phyloP scores from a whole-genome alignment of 2,797 vertebrate species.

The Anableps anableps region DNA sequence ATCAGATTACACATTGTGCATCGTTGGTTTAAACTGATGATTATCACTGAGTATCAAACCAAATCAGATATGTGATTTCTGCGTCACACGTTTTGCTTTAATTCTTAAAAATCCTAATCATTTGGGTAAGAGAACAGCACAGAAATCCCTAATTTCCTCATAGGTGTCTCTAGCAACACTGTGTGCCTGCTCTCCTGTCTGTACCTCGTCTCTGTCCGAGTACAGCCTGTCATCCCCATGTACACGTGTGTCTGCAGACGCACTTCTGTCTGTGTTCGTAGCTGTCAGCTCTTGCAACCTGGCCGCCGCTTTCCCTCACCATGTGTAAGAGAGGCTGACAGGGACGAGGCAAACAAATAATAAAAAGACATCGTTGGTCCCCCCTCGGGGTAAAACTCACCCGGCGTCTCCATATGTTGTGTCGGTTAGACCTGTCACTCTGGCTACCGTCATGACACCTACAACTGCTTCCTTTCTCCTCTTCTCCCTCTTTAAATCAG shows the following conservation, averaged over 20 bases:
- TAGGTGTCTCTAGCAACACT: slow-evolving; percentile 26
- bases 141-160: slow-evolving; percentile 13
- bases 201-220: slow-evolving; percentile 61
- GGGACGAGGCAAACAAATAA: slow-evolving; percentile 67
- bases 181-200: slow-evolving; percentile 63
- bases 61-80: not conserved
- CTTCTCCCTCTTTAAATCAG: slow-evolving; percentile 38
- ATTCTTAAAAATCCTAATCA: slow-evolving; percentile 17
- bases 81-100: not conserved
- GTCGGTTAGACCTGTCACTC: slow-evolving; percentile 80
- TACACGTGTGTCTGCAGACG: slow-evolving; percentile 44
- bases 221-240: slow-evolving; percentile 43
- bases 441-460: slow-evolving; percentile 72
- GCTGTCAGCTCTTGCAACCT: slow-evolving; percentile 64
- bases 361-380: slow-evolving; percentile 68
- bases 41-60: not conserved
- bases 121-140: slow-evolving; percentile 7
- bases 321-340: slow-evolving; percentile 75
- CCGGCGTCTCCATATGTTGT: slow-evolving; percentile 81
- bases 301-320: slow-evolving; percentile 65
- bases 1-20: not conserved
- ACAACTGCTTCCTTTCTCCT: slow-evolving; percentile 61
- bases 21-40: not conserved
- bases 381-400: slow-evolving; percentile 76
- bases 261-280: slow-evolving; percentile 28